Conservation (phyloP, 2,113 vertebrate genomes). For the Ceuthmochares aereus region DNA sequence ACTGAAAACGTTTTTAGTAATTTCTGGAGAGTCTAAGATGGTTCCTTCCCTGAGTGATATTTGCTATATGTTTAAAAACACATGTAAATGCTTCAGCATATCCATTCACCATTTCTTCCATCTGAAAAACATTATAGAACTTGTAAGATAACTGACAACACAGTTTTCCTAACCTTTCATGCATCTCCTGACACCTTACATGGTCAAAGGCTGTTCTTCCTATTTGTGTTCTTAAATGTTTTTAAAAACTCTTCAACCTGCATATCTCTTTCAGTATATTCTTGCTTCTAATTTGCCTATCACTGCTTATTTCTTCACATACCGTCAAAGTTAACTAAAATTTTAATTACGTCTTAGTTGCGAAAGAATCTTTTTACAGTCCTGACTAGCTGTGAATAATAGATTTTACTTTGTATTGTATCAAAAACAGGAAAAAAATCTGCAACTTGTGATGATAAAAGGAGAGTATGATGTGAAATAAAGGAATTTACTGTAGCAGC, state of each 20-base stretch:
- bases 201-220: background rate
- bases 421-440: background rate
- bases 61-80: background rate
- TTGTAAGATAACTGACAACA: background rate
- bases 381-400: background rate
- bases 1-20: background rate
- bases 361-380: background rate
- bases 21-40: background rate
- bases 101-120: background rate
- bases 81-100: background rate
- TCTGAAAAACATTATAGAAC: background rate
- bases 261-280: background rate
- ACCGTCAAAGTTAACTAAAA: background rate
- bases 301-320: background rate
- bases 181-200: background rate
- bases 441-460: background rate
- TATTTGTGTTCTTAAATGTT: background rate
- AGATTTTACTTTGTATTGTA: background rate
- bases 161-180: background rate
- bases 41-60: background rate
- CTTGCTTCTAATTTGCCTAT: background rate
- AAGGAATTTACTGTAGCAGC: background rate
- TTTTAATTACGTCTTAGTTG: background rate
- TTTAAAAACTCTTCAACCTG: background rate
- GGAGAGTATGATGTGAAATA: background rate